Evolutionary conservation across 2,888 invertebrate genomes (phyloP), one percentile per base, ranked within the genome.

Genomic region (Eucera pruinosa): DNA sequence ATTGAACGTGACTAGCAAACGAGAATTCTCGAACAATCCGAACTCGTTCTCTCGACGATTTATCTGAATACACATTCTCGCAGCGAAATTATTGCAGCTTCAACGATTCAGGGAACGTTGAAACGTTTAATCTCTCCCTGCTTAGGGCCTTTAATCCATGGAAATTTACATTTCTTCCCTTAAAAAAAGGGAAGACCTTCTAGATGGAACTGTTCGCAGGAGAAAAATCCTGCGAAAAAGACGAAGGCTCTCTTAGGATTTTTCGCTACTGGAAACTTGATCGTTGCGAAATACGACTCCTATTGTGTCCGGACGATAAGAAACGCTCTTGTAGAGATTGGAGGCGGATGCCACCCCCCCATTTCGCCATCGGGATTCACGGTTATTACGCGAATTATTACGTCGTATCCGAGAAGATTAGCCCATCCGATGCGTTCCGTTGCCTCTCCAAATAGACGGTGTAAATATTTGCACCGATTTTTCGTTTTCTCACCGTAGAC

Each of bases 401-500:
- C 41, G 54, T 57, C 58, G 64, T 60, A 43, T 25, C 18, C 27
- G 13, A 18, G 18, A n/a, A 47, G 60, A 61, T 23, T 18, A 39
- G 57, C 20, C 55, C 47, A 36, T 39, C n/a, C 57, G 54, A 52
- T 41, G 58, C 54, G 62, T 64, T 69, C 50, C 18, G 64, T 18
- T 36, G 73, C 13, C 69, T 83, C 83, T 84, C 36, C 69, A 82
- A 84, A 84, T 84, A 84, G 80, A 80, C 68, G 64, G 60, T 66
- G 52, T 78, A 84, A 84, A 84, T 84, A 80, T 84, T 84, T 84
- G 85, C 62, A 65, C 57, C 58, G 76, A 25, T 81, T 84, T 69
- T 82, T 82, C 57, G 64, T 82, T 77, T 78, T 73, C 45, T 50
- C 54, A 33, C 25, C 57, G 23, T 43, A 60, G 23, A 39, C 6